Evolutionary conservation across 2,797 vertebrate genomes (phyloP), one percentile per base, ranked within the genome.

Genomic region (Neopelma chrysocephalum): DNA sequence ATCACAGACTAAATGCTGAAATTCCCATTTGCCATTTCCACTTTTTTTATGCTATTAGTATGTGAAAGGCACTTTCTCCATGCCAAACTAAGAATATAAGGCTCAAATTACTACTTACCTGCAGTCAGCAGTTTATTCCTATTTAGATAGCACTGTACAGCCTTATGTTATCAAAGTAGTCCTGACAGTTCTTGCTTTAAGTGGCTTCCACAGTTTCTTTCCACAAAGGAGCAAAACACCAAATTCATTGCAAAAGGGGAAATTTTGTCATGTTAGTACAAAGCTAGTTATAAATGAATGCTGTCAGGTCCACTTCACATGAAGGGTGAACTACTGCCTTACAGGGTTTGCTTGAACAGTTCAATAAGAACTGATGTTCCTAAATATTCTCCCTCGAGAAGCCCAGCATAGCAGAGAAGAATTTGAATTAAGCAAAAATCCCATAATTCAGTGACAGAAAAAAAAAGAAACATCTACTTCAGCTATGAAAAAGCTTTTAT

Each of bases 211-310:
- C 6, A 78, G 62, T n/a, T 94, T 72, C 73, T 64, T 89, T 82
- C 60, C 87, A 84, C 56, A 89, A 90, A 82, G 64, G 58, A 92
- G 53, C 40, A 91, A 88, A 95, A 84, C 0, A 0, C 20, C 48
- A 77, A 68, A 87, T 58, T 82, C 77, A 85, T 48, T 66, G 70
- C 69, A 89, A 93, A 92, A 38, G 51, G 71, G 45, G 34, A 90
- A 92, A 92, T 89, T 81, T 65, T 75, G 68, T 85, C 79, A 93
- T 0, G 2, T 93, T 82, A 84, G 38, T 60, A 89, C 42, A 93
- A 94, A 93, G 68, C 77, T 72, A 89, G 76, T 83, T 88, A 96
- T 89, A 94, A 95, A 97, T 56, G 68, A 96, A 96, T 60, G 64
- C 70, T 97, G 95, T 91, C 93, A 88, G 94, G 82, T 91, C 68